Conservation (phyloP, 2,797 vertebrate species). For the Cuculus canorus region DNA sequence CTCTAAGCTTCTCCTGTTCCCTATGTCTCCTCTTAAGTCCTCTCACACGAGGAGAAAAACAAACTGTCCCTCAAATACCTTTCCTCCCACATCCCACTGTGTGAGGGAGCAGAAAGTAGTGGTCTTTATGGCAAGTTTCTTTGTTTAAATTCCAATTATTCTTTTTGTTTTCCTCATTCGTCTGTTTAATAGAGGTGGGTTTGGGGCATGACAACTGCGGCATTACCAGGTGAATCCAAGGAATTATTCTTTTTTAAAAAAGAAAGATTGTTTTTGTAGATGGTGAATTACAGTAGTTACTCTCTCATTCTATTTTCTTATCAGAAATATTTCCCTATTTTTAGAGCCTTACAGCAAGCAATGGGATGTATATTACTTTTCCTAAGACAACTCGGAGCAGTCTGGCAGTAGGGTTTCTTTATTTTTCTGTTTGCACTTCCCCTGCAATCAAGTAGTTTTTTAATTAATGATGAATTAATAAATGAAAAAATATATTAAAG, state of each 20-base stretch:
- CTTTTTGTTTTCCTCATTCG: not conserved
- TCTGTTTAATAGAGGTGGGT: not conserved
- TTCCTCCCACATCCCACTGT: not conserved
- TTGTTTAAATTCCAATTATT: not conserved
- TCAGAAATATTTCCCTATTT: not conserved
- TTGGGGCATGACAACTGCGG: not conserved
- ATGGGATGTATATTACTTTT: not conserved
- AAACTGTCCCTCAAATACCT: not conserved
- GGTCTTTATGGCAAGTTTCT: not conserved
- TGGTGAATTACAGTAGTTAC: not conserved
- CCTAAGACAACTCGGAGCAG: not conserved
- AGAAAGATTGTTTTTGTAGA: not conserved
- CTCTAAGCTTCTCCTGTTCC: not conserved
- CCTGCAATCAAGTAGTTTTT: not conserved
- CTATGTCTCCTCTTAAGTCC: not conserved
- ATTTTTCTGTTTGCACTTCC: not conserved
- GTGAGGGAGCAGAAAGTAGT: not conserved
- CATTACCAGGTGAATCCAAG: not conserved
- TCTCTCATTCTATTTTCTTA: not conserved
- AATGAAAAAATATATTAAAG: not conserved
- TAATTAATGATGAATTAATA: not conserved
- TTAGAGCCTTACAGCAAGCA: not conserved
- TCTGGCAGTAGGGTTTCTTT: not conserved
- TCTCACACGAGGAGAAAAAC: not conserved
- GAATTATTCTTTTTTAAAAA: not conserved